Evolutionary conservation across 2,113 vertebrate genomes (phyloP).

Genomic region (Tympanuchus pallidicinctus): DNA sequence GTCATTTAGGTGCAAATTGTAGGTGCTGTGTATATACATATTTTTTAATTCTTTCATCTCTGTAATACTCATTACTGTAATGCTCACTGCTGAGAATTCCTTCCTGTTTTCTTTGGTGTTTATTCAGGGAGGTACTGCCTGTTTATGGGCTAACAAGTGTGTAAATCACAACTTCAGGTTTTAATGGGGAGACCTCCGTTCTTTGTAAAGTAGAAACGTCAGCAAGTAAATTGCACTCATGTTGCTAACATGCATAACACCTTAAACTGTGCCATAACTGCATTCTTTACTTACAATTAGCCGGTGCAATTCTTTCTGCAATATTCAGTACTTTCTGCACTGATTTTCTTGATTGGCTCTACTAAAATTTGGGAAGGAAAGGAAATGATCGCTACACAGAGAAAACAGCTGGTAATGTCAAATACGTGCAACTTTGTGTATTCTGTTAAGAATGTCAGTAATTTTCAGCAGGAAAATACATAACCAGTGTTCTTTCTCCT

Average conservation of each 20-base stretch:
- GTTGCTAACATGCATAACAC: background rate
- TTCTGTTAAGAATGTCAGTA: background rate
- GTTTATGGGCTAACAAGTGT: background rate
- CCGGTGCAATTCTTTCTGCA: background rate
- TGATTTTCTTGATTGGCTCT: background rate
- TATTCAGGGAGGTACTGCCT: background rate
- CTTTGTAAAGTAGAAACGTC: background rate
- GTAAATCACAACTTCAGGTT: background rate
- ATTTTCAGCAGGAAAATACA: background rate
- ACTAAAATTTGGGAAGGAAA: background rate
- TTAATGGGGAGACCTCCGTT: background rate
- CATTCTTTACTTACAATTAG: background rate
- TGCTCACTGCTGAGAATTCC: background rate
- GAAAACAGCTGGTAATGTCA: background rate
- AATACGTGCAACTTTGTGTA: background rate
- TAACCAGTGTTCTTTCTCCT: constrained; percentile 49
- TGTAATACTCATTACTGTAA: background rate
- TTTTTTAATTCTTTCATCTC: constrained; percentile 1
- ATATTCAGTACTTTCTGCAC: background rate
- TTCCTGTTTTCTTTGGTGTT: background rate
- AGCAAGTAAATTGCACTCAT: background rate
- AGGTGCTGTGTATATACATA: constrained; percentile 53
- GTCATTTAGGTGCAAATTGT: background rate
- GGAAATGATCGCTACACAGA: background rate
- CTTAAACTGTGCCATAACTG: background rate